Evolutionary conservation across 2,888 invertebrate species (phyloP), one percentile per base, ranked within the genome.

Genomic region (Cerastoderma edule): DNA sequence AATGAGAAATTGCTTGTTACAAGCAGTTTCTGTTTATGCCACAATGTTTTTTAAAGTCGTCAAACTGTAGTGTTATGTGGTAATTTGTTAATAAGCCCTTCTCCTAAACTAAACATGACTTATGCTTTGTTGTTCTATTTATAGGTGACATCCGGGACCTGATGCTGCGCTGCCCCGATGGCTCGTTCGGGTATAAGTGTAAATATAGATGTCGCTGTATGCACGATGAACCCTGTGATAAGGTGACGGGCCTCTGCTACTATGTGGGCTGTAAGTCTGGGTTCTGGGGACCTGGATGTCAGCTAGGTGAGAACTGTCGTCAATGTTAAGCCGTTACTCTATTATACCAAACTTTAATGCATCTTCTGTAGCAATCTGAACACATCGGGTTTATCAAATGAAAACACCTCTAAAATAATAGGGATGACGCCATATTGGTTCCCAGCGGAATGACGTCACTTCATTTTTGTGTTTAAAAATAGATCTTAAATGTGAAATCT

Each of bases 201-300:
- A 83, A 80, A 50, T 89, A 85, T 66, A 74, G 82, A 50, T 90
- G 90, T 60, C 88, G 85, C n/a, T 90, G 90, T 72, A 64, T 67
- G 28, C 65, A 80, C 28, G 84, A 85, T 53, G 85, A 84, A 39
- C 80, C 82, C 6, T 90, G 90, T 76, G 84, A 89, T 71, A 89
- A 89, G 72, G 72, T 85, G 30, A 83, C 87, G 6, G 90, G 90
- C 28, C 44, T 67, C n/a, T 90, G 90, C 33, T 60, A 60, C 72
- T 83, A 83, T 3, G 79, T 72, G 22, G 86, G 87, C 44, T 90
- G 90, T 77, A 83, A 81, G 13, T 75, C 83, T 64, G 87, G 89
- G 28, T 89, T 73, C 77, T 90, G 89, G 89, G 90, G 90, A 72
- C 87, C 89, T 46, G 87, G 89, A 74, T 90, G 90, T 76, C 89